Evolutionary conservation across 1,140 invertebrate species (phyloP).

Genomic region (Euwallacea similis): DNA sequence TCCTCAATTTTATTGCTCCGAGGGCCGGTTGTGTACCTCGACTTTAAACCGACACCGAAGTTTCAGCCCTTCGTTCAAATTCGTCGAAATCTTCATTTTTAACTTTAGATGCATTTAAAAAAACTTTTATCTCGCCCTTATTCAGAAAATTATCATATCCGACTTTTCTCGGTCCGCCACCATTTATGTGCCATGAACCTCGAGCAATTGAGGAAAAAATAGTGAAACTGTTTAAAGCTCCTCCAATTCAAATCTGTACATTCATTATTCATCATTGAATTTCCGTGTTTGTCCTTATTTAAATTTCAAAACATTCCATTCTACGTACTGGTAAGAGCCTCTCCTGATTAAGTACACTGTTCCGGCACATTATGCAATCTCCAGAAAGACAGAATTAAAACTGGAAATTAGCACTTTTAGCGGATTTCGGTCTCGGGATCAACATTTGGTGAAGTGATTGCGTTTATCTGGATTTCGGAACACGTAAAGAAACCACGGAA

Average conservation of each 20-base stretch:
- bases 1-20: too few species aligned
- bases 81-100: too few species aligned
- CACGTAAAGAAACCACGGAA: background rate
- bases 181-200: background rate
- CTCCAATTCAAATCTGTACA: conserved; percentile 30
- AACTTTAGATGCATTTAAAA: too few species aligned
- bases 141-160: too few species aligned
- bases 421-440: background rate
- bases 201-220: background rate
- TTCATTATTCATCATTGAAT: conserved; percentile 44
- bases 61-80: too few species aligned
- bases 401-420: conserved; percentile 38
- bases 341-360: conserved; percentile 42
- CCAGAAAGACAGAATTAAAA: conserved; percentile 42
- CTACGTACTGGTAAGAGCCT: conserved; percentile 41
- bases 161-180: too few species aligned
- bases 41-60: too few species aligned
- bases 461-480: background rate
- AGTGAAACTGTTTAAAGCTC: conserved; percentile 21
- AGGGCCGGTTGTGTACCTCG: too few species aligned
- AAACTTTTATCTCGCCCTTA: too few species aligned
- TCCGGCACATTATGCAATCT: conserved; percentile 38
- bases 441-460: background rate
- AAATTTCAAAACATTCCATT: conserved; percentile 49
- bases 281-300: conserved; percentile 41